These are phyloP conservation scores for Nemotelus nigrinus DNA, from an alignment of 2,888 invertebrate genomes.

Conservation along the genomic window DNA sequence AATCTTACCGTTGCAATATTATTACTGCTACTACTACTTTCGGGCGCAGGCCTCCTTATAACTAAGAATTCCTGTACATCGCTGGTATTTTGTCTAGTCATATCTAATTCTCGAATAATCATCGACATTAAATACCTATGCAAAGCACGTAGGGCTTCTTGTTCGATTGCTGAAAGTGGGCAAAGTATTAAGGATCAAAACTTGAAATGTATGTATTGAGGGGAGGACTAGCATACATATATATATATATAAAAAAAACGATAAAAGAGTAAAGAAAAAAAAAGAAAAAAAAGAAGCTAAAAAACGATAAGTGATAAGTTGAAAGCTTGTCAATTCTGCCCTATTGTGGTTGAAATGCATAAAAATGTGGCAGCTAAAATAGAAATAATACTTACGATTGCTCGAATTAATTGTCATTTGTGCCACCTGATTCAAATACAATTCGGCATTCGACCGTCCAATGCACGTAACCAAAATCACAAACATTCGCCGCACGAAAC, in stretches of 20 bases:
- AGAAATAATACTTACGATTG: slow-evolving; percentile 48
- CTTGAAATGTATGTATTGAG: not conserved
- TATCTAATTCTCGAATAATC: slow-evolving; percentile 47
- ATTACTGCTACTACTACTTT: slow-evolving; percentile 34
- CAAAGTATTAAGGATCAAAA: not conserved
- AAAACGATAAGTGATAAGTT: no score
- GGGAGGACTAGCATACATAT: not conserved
- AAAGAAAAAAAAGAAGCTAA: no score
- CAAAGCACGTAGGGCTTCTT: slow-evolving; percentile 44
- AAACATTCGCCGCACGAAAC: slow-evolving; percentile 60
- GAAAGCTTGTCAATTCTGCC: no score
- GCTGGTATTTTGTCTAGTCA: slow-evolving; percentile 43
- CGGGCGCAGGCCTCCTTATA: slow-evolving; percentile 51
- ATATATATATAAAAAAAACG: not conserved
- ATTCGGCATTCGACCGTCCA: slow-evolving; percentile 60
- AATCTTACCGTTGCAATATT: slow-evolving; percentile 43
- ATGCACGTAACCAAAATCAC: slow-evolving; percentile 61
- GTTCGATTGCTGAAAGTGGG: slow-evolving; percentile 45
- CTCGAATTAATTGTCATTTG: slow-evolving; percentile 55
- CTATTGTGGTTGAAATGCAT: no score
- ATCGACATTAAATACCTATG: slow-evolving; percentile 48
- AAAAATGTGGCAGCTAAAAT: not conserved
- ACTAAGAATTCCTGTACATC: slow-evolving; percentile 54
- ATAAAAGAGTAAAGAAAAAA: no score
- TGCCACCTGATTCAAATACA: slow-evolving; percentile 61